Base-by-base conservation (phyloP, 2,113 vertebrate genomes). In the Odontesthes bonariensis region DNA sequence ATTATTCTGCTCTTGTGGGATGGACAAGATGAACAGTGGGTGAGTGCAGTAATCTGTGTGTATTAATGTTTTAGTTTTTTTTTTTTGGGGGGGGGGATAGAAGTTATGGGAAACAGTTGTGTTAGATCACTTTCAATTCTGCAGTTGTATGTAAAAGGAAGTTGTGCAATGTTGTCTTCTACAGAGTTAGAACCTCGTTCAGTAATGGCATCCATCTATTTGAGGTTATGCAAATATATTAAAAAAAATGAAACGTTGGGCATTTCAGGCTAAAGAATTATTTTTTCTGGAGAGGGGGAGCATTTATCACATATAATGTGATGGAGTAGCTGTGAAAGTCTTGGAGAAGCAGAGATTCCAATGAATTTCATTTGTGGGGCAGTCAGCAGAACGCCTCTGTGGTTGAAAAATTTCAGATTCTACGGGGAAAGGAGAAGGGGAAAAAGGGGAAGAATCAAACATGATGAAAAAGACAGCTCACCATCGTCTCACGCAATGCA, bases 291-390 rank as follows among this genome's bases (percentile, higher is more conserved):
- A 81, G 76, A 81, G 81, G 7, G 23, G 56, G 59, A 74, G 42
- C 66, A 91, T 91, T 88, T 84, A 84, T 91, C 85, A 88, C 66
- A 51, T 54, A 59, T 75, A 85, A 71, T 31, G 23, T 82, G 81
- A 87, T 87, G 77, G 79, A 85, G 83, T 76, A 73, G 69, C 77
- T 91, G 72, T 70, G 72, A 79, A 86, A 81, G 66, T 85, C 73
- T 81, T 66, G 61, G 68, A 51, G 86, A 85, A 84, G 78, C 88
- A 79, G 71, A 80, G 82, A 89, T 88, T 82, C 72, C 72, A 84
- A 84, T 75, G 83, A 83, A 85, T 89, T 88, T 72, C 53, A 91
- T 92, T 90, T 81, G 82, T 72, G 65, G 74, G 60, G 59, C 77
- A 75, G 80, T 75, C 78, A 63, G 74, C 78, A 84, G 64, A 88